Percentiles rank a stretch among this genome's conserved stretches.
Evolutionary conservation across 2,797 vertebrate species (phyloP).

Genomic region (Clarias fuscus): DNA sequence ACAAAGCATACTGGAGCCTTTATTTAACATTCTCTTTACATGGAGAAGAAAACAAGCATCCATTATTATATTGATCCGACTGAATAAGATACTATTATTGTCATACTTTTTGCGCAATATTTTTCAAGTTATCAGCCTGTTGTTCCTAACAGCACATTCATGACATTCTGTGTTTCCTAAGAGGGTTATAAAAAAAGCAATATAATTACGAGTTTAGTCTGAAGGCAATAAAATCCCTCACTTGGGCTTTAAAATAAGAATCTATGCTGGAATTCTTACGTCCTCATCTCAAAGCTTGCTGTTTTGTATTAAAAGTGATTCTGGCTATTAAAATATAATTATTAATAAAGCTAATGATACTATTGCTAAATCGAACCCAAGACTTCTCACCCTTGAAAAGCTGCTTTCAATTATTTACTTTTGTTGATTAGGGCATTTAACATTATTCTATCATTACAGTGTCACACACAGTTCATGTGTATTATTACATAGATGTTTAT

Average conservation of each 20-base stretch:
- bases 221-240: neutral
- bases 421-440: too few species aligned
- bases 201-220: neutral
- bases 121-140: neutral
- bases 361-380: neutral
- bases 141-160: constrained; percentile 6
- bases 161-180: neutral
- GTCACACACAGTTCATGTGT: neutral
- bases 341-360: neutral
- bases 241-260: neutral
- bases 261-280: neutral
- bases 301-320: neutral
- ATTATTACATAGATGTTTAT: neutral
- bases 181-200: neutral
- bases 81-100: neutral
- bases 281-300: neutral
- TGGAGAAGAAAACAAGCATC: neutral
- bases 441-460: too few species aligned
- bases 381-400: neutral
- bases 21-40: neutral
- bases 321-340: neutral
- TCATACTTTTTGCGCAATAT: neutral
- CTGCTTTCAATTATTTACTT: too few species aligned
- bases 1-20: neutral
- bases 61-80: neutral